A percentile compares a stretch with the other conserved stretches of the same genome.
These are phyloP conservation scores for Cataglyphis altisquamis DNA, from an alignment of 2,888 invertebrate species.

Conservation along the genomic window DNA sequence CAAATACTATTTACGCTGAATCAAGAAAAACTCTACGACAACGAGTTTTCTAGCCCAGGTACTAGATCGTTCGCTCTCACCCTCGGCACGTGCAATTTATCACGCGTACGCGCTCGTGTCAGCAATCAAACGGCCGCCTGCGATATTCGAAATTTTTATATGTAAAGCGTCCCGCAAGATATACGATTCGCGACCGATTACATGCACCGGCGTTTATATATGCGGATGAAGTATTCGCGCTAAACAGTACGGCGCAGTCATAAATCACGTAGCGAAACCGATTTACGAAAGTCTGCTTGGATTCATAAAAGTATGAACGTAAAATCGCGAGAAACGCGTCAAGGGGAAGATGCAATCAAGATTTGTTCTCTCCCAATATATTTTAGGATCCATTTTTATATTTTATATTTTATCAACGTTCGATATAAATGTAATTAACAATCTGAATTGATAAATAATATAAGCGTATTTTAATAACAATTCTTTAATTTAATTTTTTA, in stretches of 20 bases:
- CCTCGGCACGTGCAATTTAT: slow-evolving; percentile 35
- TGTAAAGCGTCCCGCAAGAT: slow-evolving; percentile 50
- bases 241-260: slow-evolving; percentile 8
- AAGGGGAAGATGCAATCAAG: neutral
- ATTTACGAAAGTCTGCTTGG: slow-evolving; percentile 2
- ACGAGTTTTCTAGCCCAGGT: slow-evolving; percentile 26
- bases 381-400: neutral
- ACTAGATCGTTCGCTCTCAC: slow-evolving; percentile 25
- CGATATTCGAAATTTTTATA: slow-evolving; percentile 44
- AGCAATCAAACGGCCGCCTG: slow-evolving; percentile 48
- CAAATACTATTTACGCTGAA: neutral
- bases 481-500: no score
- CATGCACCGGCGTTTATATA: slow-evolving; percentile 33
- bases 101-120: slow-evolving; percentile 38
- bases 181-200: slow-evolving; percentile 52
- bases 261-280: slow-evolving; percentile 27
- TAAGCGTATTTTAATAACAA: neutral
- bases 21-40: neutral
- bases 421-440: neutral
- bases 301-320: slow-evolving; percentile 4
- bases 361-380: neutral
- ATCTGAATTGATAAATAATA: neutral
- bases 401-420: neutral
- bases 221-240: slow-evolving; percentile 31
- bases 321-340: neutral